Base-by-base conservation (phyloP, 2,797 vertebrate genomes). In the Thaleichthys pacificus region DNA sequence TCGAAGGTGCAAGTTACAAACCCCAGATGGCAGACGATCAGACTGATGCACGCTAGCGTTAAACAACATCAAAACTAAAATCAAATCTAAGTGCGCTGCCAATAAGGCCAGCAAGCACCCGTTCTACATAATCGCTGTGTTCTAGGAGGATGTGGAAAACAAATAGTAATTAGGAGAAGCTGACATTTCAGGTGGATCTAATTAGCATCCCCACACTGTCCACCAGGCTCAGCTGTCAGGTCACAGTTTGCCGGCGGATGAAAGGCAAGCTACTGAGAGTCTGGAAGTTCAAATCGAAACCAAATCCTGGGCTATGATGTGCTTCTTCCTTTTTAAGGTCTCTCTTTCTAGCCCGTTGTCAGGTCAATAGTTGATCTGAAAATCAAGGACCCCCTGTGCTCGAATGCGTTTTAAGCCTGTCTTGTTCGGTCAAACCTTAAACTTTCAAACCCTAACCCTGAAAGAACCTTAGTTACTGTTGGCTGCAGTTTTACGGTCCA, bases 291-390 rank as follows among this genome's bases (percentile, higher is more conserved):
- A 69, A 73, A 54, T 54, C 17, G 51, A 30, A 70, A 78, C 68
- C 58, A 73, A 74, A 80, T 80, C 58, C 57, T 77, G 60, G 56
- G 74, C 56, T 71, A 61, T 26, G 74, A 58, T 15, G 15, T 35
- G 61, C 32, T 74, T 58, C 28, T 72, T 58, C 35, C 49, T 68
- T 79, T 80, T 82, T 72, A 78, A 66, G 74, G 51, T 61, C n/a
- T 61, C 57, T 69, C 35, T 60, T 54, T 54, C 1, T n/a, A 5
- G 4, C n/a, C 75, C 66, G 28, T 71, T 69, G 38, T 38, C 47
- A 1, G 21, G 65, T 80, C 75, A 61, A 80, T 75, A 73, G 47
- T 65, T 49, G 68, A 75, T 69, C 21, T 69, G 42, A 49, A 51
- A 63, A 54, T 42, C 63, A 69, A 22, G 61, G 73, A 49, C 12